Base-by-base conservation (phyloP, 2,888 invertebrate species). In the Perithous albicinctus region DNA sequence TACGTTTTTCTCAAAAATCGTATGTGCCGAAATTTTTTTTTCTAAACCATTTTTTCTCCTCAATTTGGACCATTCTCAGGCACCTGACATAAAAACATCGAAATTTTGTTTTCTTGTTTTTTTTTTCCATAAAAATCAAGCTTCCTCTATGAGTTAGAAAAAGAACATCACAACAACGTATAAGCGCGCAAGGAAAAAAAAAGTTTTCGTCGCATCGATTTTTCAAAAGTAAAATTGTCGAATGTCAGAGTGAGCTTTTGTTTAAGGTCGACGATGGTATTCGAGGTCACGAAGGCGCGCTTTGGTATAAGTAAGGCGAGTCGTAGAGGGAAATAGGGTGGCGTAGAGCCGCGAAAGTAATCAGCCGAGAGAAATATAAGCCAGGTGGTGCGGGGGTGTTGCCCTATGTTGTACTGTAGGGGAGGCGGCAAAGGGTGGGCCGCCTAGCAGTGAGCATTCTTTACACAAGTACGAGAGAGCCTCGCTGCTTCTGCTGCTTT, bases 291-390 rank as follows among this genome's bases (percentile, higher is more conserved):
- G 66, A 70, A 76, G 67, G 66, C 46, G 26, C 48, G 61, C 38
- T 20, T 46, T 35, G 48, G 67, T 32, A 23, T 6, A 46, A 75
- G 32, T 6, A 46, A 75, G 61, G 32, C 43, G 46, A 8, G 26
- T 64, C 35, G 29, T 4, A 56, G 56, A 8, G 32, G 15, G 32
- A 66, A 48, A 43, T 43, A 8, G 67, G 63, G 35, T 43, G 66
- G 46, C 41, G 41, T 18, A 56, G 35, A 29, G 69, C 48, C 46
- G 69, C 69, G 73, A 81, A 78, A 64, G 81, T 81, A 81, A 81
- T 81, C 81, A 78, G 73, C 69, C 74, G 67, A 51, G 76, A 77
- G 81, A 81, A 81, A 78, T 77, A 78, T 74, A 81, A 78, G 73
- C 67, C 81, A 73, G 77, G 81, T 77, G 73, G n/a, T 61, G 26